These are phyloP conservation scores for Onthophagus taurus DNA, from an alignment of 1,140 invertebrate species.

Conservation along the genomic window DNA sequence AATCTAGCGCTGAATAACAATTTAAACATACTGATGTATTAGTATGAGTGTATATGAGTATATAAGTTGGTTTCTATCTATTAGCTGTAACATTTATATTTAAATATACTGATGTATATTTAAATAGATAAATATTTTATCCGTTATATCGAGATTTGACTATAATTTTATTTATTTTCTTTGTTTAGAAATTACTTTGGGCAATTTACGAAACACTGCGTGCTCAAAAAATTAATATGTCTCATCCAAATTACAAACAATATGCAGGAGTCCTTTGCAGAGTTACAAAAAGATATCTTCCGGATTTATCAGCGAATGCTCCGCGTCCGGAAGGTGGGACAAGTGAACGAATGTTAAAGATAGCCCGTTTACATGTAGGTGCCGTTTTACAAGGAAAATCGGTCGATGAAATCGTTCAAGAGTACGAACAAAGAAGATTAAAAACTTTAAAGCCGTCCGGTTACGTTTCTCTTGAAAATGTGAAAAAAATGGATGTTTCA, in stretches of 20 bases:
- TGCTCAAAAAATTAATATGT: constrained; percentile 51
- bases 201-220: constrained; percentile 56
- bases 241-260: constrained; percentile 52
- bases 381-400: constrained; percentile 50
- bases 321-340: constrained; percentile 42
- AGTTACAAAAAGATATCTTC: constrained; percentile 39
- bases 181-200: constrained; percentile 57
- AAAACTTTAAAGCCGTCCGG: constrained; percentile 27
- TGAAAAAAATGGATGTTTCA: constrained; percentile 9
- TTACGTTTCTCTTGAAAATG: constrained; percentile 23
- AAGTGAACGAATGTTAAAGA: constrained; percentile 47
- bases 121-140: too few species aligned
- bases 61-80: too few species aligned
- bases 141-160: too few species aligned
- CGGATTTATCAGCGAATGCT: constrained; percentile 39
- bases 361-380: constrained; percentile 51
- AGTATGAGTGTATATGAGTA: too few species aligned
- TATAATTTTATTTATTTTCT: constrained; percentile 12
- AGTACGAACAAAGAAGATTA: constrained; percentile 28
- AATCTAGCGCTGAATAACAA: too few species aligned
- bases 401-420: constrained; percentile 45
- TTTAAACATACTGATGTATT: too few species aligned
- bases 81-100: too few species aligned
- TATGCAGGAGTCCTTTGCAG: constrained; percentile 48
- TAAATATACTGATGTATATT: too few species aligned